Percentiles rank a stretch among this genome's conserved stretches.
These are phyloP conservation scores for Diachasma alloeum DNA, from an alignment of 1,140 invertebrate genomes.

Conservation along the genomic window DNA sequence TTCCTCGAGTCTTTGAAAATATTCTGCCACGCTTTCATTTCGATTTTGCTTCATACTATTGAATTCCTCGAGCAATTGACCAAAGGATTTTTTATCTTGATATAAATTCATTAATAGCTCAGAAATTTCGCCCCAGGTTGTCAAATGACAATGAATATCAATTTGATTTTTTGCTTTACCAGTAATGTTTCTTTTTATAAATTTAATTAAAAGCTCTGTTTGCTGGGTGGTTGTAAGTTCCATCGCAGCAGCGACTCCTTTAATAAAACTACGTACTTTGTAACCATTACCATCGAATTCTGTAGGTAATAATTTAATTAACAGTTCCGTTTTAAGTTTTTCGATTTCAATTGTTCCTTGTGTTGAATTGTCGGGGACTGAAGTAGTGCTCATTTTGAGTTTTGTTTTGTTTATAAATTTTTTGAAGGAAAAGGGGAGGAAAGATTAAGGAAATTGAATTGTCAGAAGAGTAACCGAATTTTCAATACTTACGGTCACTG, in stretches of 20 bases:
- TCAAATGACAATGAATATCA: neutral
- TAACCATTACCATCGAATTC: neutral
- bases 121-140: neutral
- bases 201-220: neutral
- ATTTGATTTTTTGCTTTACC: neutral
- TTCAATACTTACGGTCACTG: neutral
- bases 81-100: neutral
- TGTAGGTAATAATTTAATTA: neutral
- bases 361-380: too few species aligned
- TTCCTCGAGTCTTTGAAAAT: neutral
- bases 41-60: neutral
- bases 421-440: neutral
- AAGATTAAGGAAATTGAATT: neutral
- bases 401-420: neutral
- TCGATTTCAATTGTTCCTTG: too few species aligned
- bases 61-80: neutral
- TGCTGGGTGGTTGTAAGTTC: neutral
- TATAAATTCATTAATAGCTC: neutral
- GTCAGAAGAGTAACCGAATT: neutral
- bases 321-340: neutral
- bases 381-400: neutral
- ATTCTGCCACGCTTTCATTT: neutral
- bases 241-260: neutral
- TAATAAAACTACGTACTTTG: neutral
- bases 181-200: neutral